Conservation (phyloP, 2,888 invertebrate species). For the Cyrtodaria siliqua region DNA sequence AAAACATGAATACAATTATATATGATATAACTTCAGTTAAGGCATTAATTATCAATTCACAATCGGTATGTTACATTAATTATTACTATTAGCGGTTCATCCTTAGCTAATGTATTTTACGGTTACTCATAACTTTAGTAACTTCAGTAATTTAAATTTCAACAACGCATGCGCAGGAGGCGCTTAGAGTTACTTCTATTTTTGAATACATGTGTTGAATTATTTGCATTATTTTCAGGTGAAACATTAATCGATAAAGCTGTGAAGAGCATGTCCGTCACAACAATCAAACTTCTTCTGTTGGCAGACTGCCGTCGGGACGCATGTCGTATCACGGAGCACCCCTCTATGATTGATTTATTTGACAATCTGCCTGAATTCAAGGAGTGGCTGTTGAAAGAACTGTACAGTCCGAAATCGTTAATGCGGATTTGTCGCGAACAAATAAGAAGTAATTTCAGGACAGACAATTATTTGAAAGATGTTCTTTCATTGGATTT, state of each 20-base stretch:
- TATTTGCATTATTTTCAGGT: slow-evolving; percentile 52
- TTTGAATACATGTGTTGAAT: no score
- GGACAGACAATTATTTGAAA: slow-evolving; percentile 28
- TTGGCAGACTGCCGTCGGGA: slow-evolving; percentile 51
- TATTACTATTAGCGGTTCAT: no score
- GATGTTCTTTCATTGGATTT: slow-evolving; percentile 37
- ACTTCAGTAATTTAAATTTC: no score
- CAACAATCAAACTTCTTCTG: slow-evolving; percentile 59
- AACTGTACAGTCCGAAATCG: slow-evolving; percentile 57
- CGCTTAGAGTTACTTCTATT: no score
- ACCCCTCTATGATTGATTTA: slow-evolving; percentile 33
- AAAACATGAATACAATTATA: no score
- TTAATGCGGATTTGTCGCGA: slow-evolving; percentile 55
- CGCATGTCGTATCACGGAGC: slow-evolving; percentile 36
- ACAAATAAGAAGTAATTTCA: slow-evolving; percentile 35
- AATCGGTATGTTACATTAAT: no score
- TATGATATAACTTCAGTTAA: no score
- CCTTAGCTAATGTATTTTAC: no score
- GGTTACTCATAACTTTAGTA: no score
- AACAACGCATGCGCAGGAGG: no score
- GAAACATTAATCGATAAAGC: slow-evolving; percentile 59
- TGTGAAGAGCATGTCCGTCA: slow-evolving; percentile 50
- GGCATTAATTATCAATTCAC: no score
- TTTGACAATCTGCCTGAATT: slow-evolving; percentile 56
- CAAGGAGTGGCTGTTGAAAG: slow-evolving; percentile 57